Percentiles rank a stretch among this genome's conserved stretches.
phyloP scores from a whole-genome alignment of 2,888 invertebrate genomes.

The Lypha dubia region DNA sequence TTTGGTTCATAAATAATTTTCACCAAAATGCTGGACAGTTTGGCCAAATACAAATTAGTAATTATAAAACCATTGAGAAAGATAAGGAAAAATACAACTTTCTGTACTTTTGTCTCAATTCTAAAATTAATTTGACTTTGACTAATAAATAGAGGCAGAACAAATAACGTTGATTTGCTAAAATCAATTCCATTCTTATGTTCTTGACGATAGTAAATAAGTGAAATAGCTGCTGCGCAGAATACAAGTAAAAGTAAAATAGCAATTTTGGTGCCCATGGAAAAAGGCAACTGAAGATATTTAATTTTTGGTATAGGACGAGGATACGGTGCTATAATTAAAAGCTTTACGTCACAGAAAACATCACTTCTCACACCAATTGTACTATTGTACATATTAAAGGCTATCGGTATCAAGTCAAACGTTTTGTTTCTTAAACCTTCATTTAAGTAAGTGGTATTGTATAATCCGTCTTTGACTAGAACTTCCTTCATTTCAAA shows the following conservation, averaged over 20 bases:
- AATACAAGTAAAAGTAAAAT: neutral
- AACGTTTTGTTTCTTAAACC: no score
- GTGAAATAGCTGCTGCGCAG: neutral
- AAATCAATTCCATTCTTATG: neutral
- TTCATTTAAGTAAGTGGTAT: no score
- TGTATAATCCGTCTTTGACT: no score
- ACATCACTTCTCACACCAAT: no score
- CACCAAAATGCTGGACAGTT: conserved; percentile 51
- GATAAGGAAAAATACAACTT: neutral
- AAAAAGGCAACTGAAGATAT: conserved; percentile 8
- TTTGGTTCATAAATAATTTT: conserved; percentile 36
- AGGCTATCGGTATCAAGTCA: no score
- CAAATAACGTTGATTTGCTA: conserved; percentile 42
- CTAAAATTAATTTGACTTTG: conserved; percentile 33
- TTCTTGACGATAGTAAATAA: neutral
- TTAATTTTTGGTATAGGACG: conserved; percentile 5
- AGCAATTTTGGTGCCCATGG: neutral
- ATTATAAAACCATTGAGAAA: conserved; percentile 40
- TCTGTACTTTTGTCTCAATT: conserved; percentile 2
- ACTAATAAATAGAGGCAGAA: conserved; percentile 5
- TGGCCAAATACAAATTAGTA: conserved; percentile 45
- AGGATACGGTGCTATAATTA: conserved; percentile 34
- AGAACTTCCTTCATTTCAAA: no score
- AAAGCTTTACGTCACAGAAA: no score
- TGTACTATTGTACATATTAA: no score